Conservation (phyloP, 2,113 vertebrate genomes). For the Nesospiza acunhae region DNA sequence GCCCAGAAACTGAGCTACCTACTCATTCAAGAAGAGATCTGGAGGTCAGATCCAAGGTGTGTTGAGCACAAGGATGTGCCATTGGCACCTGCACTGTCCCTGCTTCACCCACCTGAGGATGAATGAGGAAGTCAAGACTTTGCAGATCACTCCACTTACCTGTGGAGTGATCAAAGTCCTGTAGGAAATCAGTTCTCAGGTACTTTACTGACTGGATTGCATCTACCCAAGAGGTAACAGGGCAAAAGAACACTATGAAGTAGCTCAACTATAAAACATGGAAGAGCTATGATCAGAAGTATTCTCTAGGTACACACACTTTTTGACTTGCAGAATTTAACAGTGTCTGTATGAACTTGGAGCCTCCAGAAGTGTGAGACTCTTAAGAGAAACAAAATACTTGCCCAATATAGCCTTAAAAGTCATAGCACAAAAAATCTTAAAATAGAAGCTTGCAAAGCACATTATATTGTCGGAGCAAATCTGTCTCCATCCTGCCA, state of each 20-base stretch:
- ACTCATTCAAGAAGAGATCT: background rate
- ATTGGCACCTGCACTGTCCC: background rate
- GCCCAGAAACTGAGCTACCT: background rate
- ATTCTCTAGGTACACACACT: accelerated
- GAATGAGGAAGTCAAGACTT: background rate
- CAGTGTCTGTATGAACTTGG: background rate
- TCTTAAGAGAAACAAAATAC: conserved; percentile 25
- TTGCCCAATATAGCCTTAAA: background rate
- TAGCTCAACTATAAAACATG: background rate
- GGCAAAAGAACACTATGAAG: background rate
- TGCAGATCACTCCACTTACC: background rate
- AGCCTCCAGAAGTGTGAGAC: background rate
- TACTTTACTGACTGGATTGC: background rate
- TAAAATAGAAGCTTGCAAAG: conserved; percentile 60
- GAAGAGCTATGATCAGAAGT: background rate
- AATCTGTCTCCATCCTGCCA: conserved; percentile 3
- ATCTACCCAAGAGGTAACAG: background rate
- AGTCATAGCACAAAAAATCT: conserved; percentile 13
- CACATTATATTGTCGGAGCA: conserved; percentile 49
- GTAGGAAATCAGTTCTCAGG: background rate
- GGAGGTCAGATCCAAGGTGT: background rate
- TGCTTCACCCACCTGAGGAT: background rate
- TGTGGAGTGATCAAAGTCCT: background rate
- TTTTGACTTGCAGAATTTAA: background rate
- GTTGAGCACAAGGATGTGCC: accelerated